Evolutionary conservation across 1,140 invertebrate species (phyloP), one percentile per base, ranked within the genome.

Genomic region (Tenebrio molitor): DNA sequence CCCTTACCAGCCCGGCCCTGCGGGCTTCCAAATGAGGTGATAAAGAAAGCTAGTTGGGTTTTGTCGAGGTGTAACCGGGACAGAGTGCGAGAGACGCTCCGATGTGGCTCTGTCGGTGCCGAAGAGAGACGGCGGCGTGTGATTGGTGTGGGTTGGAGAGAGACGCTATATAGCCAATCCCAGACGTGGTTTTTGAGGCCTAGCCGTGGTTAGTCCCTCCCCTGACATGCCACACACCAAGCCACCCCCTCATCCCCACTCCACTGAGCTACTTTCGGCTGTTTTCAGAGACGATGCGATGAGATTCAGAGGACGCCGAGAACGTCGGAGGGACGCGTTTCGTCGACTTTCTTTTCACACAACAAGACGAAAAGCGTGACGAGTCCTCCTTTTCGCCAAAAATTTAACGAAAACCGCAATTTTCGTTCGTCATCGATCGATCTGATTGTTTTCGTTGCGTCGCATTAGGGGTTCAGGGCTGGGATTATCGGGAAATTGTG

Each of bases 171-270:
- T 78, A 80, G 81, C 82, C 82, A 83, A 83, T 83, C 82, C 81
- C 76, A 80, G 77, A 78, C 81, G 81, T 74, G 82, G 82, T 83
- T 83, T 83, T 82, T 83, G 82, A 82, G 80, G 82, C 79, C 79
- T 79, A 73, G 72, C 72, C 78, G 81, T 79, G 82, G 82, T 83
- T 82, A 81, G 81, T 76, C 80, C 81, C 82, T 78, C 81, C 82
- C 81, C 78, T 78, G 74, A 80, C 81, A 80, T 77, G 80, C 80
- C 81, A 74, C 79, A 79, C 74, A 76, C 76, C 80, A 75, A 79
- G 77, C 78, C 79, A 79, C 73, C 78, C 78, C 81, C 76, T 76
- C 71, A 74, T 75, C 75, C 79, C 80, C 78, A 78, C 81, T 74
- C 63, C 73, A 25, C 53, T 33, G 63, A 71, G 36, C 73, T 71